Evolutionary conservation across 2,113 vertebrate species (phyloP).

Genomic region (Odocoileus hemionus): DNA sequence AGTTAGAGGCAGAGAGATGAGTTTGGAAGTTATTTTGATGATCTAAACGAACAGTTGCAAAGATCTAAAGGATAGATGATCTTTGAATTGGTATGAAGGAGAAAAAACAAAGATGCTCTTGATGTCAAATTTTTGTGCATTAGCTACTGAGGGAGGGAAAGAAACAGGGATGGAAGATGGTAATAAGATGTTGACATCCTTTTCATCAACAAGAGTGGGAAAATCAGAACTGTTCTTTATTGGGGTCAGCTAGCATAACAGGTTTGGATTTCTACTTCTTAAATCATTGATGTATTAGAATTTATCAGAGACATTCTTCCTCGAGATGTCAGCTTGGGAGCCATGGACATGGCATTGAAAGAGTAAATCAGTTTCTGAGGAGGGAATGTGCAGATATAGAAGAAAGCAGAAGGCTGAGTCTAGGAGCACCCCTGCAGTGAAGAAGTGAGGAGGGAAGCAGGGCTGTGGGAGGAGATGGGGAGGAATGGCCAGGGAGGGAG

Average conservation of each 20-base stretch:
- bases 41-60: background rate
- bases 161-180: background rate
- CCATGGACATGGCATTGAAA: background rate
- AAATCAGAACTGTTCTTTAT: background rate
- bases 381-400: background rate
- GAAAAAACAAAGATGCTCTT: background rate
- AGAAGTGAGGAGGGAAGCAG: background rate
- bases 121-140: background rate
- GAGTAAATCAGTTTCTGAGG: background rate
- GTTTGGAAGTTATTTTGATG: background rate
- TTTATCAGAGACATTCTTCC: background rate
- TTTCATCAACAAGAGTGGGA: background rate
- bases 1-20: background rate
- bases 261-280: background rate
- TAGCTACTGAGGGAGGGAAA: background rate
- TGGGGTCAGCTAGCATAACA: background rate
- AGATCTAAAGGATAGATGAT: background rate
- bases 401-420: background rate
- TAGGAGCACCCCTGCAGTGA: background rate
- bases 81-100: background rate
- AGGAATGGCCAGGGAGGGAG: rapidly evolving
- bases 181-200: background rate
- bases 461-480: background rate
- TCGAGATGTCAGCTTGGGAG: background rate
- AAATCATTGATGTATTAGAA: background rate